phyloP scores from a whole-genome alignment of 23 tunicate genomes.

The Trididemnum nubilum region DNA sequence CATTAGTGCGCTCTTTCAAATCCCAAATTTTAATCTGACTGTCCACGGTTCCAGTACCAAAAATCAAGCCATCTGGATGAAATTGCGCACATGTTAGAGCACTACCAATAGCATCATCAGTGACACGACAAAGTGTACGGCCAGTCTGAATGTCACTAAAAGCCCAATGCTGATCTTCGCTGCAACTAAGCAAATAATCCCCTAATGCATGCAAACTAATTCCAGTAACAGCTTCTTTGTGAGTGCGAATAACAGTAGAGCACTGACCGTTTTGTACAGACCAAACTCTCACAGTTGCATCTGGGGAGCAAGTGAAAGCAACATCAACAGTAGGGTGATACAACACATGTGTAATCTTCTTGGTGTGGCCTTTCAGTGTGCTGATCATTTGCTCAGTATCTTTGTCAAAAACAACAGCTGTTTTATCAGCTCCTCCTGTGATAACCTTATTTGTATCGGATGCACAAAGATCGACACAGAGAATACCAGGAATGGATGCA shows the following conservation, averaged over 20 bases:
- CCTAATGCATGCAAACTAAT: constrained; percentile 93
- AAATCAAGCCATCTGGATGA: constrained; percentile 99
- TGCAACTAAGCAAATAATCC: constrained; percentile 80
- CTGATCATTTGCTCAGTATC: constrained; percentile 76
- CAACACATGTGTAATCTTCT: constrained; percentile 69
- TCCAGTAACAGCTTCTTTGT: constrained; percentile 95
- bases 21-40: constrained; percentile 99
- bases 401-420: constrained; percentile 94
- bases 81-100: constrained; percentile 95
- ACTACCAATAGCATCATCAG: constrained; percentile 86
- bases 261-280: constrained; percentile 75
- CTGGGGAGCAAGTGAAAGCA: constrained; percentile 82
- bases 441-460: constrained; percentile 82
- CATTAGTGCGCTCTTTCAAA: constrained; percentile 95
- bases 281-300: constrained; percentile 90
- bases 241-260: constrained; percentile 81
- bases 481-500: constrained; percentile 95
- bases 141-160: constrained; percentile 90
- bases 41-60: constrained; percentile 97
- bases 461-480: constrained; percentile 82
- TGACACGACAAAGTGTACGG: constrained; percentile 65
- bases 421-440: constrained; percentile 97
- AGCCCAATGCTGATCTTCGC: constrained; percentile 97
- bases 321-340: constrained; percentile 86
- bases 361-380: constrained; percentile 90